Base-by-base conservation (phyloP, 64 coral and sea anemone species). In the Montipora sp. region DNA sequence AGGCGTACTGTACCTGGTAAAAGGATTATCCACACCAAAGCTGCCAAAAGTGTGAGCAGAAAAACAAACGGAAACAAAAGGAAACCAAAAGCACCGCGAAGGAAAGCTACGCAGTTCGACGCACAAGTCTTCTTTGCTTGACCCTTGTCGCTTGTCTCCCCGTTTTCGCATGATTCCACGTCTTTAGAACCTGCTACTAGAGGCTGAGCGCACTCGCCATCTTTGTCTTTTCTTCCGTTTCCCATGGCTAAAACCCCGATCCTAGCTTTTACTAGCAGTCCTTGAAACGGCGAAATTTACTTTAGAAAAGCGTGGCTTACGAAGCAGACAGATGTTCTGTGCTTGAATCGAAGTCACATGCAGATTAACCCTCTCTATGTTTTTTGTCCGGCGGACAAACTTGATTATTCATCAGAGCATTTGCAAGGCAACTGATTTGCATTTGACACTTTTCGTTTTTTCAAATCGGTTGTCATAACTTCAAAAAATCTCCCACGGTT, bases 1-100 rank as follows among this genome's bases (percentile, higher is more conserved):
- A 47, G 60, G 19, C 61, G 61, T 55, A 80, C 12, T 10, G 7
- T 71, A 85, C 82, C 82, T 85, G 82, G 82, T 13, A 85, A 21
- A 47, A 85, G 82, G 22, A 85, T 85, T n/a, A 85, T 47, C 82
- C 82, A 85, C 44, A 85, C 63, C 7, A 85, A 47, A 49, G 13
- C 45, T 13, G 82, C 65, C 19, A 85, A 71, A 15, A 85, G n/a
- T 3, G 82, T 85, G 65, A 85, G 16, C 10, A 85, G 44, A 51
- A 85, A 72, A 7, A 85, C 82, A 22, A 85, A 70, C 27, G 82
- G 82, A 14, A 85, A 85, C 44, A 85, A 47, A 68, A 85, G 15
- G 46, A 85, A 72, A 48, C 65, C 82, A 48, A 85, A 71, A 0
- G 47, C 67, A 22, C 82, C 19, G 8, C 82, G 82, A 72, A 68